Evolutionary conservation across 2,113 vertebrate species (phyloP).

Genomic region (Trematomus loennbergii): DNA sequence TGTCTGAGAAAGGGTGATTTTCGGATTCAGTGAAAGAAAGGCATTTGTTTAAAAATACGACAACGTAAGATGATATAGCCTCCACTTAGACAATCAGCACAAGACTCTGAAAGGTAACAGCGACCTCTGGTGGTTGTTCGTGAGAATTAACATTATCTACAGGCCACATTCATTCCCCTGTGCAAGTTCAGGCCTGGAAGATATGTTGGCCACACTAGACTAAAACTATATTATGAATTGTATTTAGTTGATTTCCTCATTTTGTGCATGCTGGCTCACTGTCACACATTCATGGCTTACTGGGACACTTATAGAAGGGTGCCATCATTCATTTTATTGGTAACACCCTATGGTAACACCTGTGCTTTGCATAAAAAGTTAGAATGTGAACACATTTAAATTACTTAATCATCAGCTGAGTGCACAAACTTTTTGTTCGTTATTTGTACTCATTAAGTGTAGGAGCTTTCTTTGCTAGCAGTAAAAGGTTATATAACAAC

Average conservation of each 20-base stretch:
- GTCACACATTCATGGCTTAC: background rate
- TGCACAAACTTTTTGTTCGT: background rate
- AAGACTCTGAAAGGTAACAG: constrained; percentile 17
- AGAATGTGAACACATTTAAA: too few species aligned
- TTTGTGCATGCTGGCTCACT: background rate
- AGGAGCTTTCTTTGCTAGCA: background rate
- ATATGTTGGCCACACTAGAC: background rate
- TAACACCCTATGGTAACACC: background rate
- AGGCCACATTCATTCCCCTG: background rate
- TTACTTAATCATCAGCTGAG: too few species aligned
- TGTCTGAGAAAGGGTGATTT: background rate
- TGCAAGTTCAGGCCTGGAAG: background rate
- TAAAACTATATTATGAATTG: background rate
- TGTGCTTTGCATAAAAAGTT: background rate
- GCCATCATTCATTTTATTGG: background rate
- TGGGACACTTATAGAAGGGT: background rate
- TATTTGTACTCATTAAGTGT: background rate
- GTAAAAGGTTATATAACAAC: background rate
- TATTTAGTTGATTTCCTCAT: too few species aligned
- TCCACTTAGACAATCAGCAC: background rate
- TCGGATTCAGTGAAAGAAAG: background rate
- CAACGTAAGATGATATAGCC: background rate
- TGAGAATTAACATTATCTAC: background rate
- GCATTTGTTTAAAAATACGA: background rate
- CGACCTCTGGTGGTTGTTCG: constrained; percentile 47